Evolutionary conservation across 1,140 invertebrate species (phyloP).

Genomic region (Drosophila parvula): DNA sequence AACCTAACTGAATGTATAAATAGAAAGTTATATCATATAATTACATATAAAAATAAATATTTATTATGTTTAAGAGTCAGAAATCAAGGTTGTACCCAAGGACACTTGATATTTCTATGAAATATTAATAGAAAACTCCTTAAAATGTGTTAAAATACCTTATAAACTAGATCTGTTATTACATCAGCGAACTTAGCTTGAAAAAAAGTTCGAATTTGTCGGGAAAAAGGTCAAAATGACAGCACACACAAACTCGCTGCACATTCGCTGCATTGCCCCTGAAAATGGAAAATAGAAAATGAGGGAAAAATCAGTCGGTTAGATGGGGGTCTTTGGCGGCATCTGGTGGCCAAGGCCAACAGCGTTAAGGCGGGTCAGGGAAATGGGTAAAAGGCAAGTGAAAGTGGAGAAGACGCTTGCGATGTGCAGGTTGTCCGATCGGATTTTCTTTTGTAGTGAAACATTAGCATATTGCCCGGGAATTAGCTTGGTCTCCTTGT

Average conservation of each 20-base stretch:
- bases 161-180: neutral
- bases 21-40: no score
- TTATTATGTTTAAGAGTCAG: no score
- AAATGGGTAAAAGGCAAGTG: conserved; percentile 17
- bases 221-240: neutral
- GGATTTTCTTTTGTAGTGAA: neutral
- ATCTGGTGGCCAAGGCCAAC: conserved; percentile 44
- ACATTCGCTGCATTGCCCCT: conserved; percentile 18
- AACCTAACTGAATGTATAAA: no score
- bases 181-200: no score
- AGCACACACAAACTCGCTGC: neutral
- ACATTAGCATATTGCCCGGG: neutral
- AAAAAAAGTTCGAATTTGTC: neutral
- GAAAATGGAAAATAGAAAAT: conserved; percentile 21
- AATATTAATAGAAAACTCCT: neutral
- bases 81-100: no score
- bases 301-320: conserved; percentile 6
- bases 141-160: neutral
- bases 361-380: conserved; percentile 63
- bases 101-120: no score
- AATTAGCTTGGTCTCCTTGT: neutral
- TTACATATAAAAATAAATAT: no score
- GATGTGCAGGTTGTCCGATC: neutral
- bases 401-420: conserved; percentile 20
- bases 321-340: neutral